These are phyloP conservation scores for Penaeus indicus DNA, from an alignment of 1,140 invertebrate genomes.

Conservation along the genomic window DNA sequence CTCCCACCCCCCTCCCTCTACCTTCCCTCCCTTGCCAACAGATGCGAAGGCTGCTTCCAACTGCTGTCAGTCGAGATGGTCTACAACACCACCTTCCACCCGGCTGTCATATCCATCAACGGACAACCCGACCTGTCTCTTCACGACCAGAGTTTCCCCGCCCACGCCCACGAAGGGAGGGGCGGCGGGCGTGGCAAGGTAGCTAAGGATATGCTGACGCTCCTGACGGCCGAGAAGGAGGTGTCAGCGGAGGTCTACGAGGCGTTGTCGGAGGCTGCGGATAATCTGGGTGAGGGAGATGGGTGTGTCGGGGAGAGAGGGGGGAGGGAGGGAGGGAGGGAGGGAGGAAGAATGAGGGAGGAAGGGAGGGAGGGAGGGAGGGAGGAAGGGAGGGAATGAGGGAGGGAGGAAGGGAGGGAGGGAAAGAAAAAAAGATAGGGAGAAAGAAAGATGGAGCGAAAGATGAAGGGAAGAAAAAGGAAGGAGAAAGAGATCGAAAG, in stretches of 20 bases:
- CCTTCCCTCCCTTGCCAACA: background rate
- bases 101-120: constrained; percentile 24
- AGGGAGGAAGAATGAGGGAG: too few species aligned
- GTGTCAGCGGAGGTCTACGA: constrained; percentile 19
- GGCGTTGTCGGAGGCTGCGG: constrained; percentile 35
- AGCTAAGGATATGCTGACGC: constrained; percentile 16
- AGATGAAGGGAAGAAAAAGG: too few species aligned
- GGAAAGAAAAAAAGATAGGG: too few species aligned
- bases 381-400: too few species aligned
- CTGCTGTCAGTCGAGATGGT: constrained; percentile 36
- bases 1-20: background rate
- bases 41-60: constrained; percentile 54
- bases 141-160: background rate
- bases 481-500: too few species aligned
- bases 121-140: constrained; percentile 55
- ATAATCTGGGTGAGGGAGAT: constrained; percentile 43
- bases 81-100: constrained; percentile 48
- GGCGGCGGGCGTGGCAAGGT: background rate
- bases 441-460: too few species aligned
- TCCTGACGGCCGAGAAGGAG: constrained; percentile 1
- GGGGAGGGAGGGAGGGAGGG: background rate
- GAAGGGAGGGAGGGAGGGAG: too few species aligned
- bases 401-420: too few species aligned
- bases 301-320: background rate
- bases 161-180: constrained; percentile 11